Evolutionary conservation across 2,888 invertebrate species (phyloP).

Genomic region (Lapara coniferarum): DNA sequence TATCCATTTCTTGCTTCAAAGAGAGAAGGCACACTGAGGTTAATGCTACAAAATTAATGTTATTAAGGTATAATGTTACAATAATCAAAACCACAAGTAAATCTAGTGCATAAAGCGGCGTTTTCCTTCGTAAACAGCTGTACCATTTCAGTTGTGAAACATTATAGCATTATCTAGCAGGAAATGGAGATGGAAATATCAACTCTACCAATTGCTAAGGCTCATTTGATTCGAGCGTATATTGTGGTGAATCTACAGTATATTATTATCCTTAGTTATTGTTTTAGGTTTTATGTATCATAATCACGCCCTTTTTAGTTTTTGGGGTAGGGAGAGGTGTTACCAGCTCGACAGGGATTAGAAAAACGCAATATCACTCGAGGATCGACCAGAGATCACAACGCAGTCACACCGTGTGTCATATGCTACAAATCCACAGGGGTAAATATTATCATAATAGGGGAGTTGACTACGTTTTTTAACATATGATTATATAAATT

Average conservation of each 20-base stretch:
- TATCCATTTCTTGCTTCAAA: no score
- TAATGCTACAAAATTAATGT: background rate
- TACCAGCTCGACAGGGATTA: no score
- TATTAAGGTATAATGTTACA: background rate
- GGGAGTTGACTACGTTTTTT: no score
- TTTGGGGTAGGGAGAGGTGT: no score
- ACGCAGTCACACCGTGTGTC: no score
- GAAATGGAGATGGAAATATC: slow-evolving; percentile 39
- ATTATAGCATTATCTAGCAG: slow-evolving; percentile 35
- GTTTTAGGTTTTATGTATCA: background rate
- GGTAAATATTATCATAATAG: no score
- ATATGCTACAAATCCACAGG: no score
- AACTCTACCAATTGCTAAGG: slow-evolving; percentile 35
- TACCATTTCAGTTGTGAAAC: slow-evolving; percentile 25
- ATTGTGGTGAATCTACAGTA: background rate
- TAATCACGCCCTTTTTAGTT: no score
- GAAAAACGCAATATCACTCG: no score
- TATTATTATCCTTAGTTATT: background rate
- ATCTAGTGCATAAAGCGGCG: background rate
- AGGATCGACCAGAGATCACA: no score
- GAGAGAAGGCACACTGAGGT: no score
- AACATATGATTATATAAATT: no score
- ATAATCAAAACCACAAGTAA: background rate
- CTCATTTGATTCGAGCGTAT: slow-evolving; percentile 21
- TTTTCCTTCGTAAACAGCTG: background rate